Evolutionary conservation across 2,113 vertebrate species (phyloP), one percentile per base, ranked within the genome.

Genomic region (Tautogolabrus adspersus): DNA sequence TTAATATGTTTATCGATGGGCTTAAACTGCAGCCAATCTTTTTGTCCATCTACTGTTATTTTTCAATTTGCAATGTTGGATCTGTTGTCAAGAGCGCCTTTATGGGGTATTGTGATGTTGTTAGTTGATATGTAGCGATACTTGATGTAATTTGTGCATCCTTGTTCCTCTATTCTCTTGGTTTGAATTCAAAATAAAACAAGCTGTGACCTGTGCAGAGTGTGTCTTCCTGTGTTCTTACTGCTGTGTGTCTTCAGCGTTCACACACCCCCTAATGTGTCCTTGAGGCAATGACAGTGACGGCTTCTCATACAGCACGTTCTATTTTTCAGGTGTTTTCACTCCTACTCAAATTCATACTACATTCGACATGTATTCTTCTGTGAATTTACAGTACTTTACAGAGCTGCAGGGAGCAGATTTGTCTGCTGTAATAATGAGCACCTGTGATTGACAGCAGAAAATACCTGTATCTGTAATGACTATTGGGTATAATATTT

Each of bases 41-140:
- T 67, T 44, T 44, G 77, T 84, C 66, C 47, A 44, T 66, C 80
- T 83, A 63, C 34, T 42, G 16, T 84, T 76, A 18, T 38, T 59
- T 84, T 64, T 66, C 55, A 56, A 64, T 90, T 83, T 58, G 44
- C 69, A 72, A 79, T 2, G 64, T 91, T 85, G 72, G 77, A 89
- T 89, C 82, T 82, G 83, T 91, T 83, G 77, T 89, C 64, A 67
- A 77, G 84, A 88, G 86, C 76, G 77, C 83, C 85, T 88, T 87
- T 87, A 81, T 83, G 34, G 90, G 86, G 89, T 90, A 81, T 91
- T 74, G 92, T 94, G 90, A 88, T 82, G 90, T 92, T 76, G 82
- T 92, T 93, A 90, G 91, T 93, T 90, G 78, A 93, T 88, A 86
- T 89, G 91, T 94, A 94, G 90, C 86, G 57, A 90, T 86, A 87